phyloP scores from a whole-genome alignment of 1,140 invertebrate genomes.

The Calycopis cecrops region DNA sequence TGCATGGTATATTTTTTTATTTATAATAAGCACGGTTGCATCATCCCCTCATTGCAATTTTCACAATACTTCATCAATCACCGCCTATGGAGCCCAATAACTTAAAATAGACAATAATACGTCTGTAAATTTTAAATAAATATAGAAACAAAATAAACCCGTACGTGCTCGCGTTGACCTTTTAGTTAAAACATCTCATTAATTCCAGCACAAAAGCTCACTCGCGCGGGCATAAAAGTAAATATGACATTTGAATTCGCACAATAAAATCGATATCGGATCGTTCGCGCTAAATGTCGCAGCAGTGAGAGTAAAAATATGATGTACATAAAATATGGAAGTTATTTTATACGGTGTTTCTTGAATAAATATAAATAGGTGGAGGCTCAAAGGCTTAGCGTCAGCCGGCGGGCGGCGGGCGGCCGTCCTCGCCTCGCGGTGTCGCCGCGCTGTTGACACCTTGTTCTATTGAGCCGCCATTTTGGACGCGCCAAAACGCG shows the following conservation, averaged over 20 bases:
- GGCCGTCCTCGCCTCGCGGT: conserved; percentile 54
- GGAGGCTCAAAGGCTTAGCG: conserved; percentile 58
- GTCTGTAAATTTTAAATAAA: too few species aligned
- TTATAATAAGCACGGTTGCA: too few species aligned
- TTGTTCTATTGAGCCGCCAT: conserved; percentile 47
- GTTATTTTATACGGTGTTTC: conserved; percentile 55
- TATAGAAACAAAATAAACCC: too few species aligned
- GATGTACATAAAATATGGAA: conserved; percentile 40
- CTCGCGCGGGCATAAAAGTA: background rate
- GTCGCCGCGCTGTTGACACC: conserved; percentile 50
- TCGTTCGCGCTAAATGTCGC: too few species aligned
- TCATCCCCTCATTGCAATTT: too few species aligned
- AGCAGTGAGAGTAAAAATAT: conserved; percentile 8
- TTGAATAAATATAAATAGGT: conserved; percentile 60
- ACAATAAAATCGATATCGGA: background rate
- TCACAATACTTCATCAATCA: too few species aligned
- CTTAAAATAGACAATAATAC: too few species aligned
- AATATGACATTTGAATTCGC: background rate
- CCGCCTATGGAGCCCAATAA: too few species aligned
- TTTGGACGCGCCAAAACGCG: conserved; percentile 54
- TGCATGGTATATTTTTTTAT: too few species aligned
- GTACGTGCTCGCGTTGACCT: too few species aligned
- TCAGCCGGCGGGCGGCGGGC: conserved; percentile 50
- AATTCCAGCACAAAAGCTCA: background rate
- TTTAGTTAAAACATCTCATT: background rate